Evolutionary conservation across 1,140 invertebrate species (phyloP), one percentile per base, ranked within the genome.

Genomic region (Apis cerana): DNA sequence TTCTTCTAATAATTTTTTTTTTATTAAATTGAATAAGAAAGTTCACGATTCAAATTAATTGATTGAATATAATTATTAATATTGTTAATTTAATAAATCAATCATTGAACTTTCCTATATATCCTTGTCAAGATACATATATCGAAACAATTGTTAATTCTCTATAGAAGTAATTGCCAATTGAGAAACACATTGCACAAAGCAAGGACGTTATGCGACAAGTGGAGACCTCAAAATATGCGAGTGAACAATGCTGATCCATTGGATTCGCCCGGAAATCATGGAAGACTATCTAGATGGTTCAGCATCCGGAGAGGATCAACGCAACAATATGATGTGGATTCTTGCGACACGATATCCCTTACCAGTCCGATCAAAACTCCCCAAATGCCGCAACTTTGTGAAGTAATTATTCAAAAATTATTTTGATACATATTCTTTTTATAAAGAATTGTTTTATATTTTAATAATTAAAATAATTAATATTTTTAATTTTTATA

Each of bases 291-390:
- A 2, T 96, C 97, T 15, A 94, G 97, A 84, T 98, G 97, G 97
- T 98, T 98, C 94, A 97, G 97, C 85, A 97, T 98, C 67, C 94
- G 97, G 17, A 95, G 97, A 78, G 96, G 97, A 61, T 97, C 96
- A 62, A 95, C 96, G n/a, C 96, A 97, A 91, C 96, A 97, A 82
- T 97, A 97, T 91, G 97, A 97, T 89, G 95, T 97, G 33, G 94
- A 94, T 67, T 90, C 92, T n/a, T 93, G 91, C 65, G 93, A 93
- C 72, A 92, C 90, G 23, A 90, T 91, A 77, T 94, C 92, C 11
- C 85, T 93, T 21, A 92, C 92, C 67, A 94, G 92, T 52, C 94
- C 92, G 8, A 88, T 92, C 71, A 94, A 94, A 86, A 84, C 88
- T 5, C 90, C 91, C 17, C 92, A 92, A 71, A 97, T 98, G 96